Evolutionary conservation across 2,888 invertebrate species (phyloP).

Genomic region (Calameuta filiformis): DNA sequence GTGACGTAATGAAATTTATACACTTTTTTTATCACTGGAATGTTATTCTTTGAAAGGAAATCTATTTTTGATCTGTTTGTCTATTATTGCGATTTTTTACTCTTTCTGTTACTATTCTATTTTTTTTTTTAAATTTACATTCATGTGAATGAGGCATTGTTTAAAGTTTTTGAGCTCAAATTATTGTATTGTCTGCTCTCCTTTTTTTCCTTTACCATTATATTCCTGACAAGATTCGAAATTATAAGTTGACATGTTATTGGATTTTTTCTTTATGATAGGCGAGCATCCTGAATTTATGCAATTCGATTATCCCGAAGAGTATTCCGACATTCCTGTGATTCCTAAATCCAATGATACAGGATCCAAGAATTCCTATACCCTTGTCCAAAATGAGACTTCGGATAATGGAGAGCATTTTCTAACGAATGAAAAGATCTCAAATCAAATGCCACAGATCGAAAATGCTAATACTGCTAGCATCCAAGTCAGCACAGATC

Average conservation of each 20-base stretch:
- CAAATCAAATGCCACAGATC: background rate
- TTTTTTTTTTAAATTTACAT: too few species aligned
- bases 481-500: slow-evolving; percentile 3
- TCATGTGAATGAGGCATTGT: too few species aligned
- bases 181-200: too few species aligned
- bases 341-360: background rate
- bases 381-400: background rate
- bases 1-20: too few species aligned
- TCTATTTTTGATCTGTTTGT: too few species aligned
- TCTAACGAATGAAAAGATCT: slow-evolving; percentile 1
- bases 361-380: background rate
- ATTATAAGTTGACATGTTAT: background rate
- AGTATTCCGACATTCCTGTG: background rate
- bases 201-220: background rate
- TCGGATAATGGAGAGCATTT: background rate
- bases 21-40: too few species aligned
- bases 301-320: slow-evolving; percentile 5
- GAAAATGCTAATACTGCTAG: slow-evolving; percentile 1
- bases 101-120: too few species aligned
- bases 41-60: too few species aligned
- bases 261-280: slow-evolving; percentile 11
- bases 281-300: slow-evolving; percentile 8
- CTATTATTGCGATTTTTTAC: too few species aligned
- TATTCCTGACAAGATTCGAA: slow-evolving; percentile 3
- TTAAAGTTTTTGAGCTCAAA: too few species aligned